Percentiles rank a stretch among this genome's conserved stretches.
Conservation (phyloP, 2,888 invertebrate species). For the Mimumesa dahlbomi region DNA sequence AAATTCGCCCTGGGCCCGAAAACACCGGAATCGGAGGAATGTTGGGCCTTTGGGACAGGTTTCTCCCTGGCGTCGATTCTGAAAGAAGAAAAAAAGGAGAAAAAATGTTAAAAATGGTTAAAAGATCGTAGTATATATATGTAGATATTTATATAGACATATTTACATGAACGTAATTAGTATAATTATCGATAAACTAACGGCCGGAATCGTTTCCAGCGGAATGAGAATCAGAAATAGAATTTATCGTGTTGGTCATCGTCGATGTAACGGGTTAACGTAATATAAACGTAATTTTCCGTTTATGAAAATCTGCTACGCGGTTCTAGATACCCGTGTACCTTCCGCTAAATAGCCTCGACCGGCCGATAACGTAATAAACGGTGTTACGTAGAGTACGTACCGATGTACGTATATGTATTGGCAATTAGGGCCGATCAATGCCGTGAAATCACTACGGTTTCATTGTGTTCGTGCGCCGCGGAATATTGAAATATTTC, state of each 20-base stretch:
- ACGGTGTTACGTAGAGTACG: constrained; percentile 8
- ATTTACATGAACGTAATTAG: not conserved
- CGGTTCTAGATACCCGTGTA: too few species aligned
- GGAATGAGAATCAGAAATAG: not conserved
- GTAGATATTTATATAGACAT: not conserved
- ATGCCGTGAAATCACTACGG: not conserved
- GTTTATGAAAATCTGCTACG: constrained; percentile 21
- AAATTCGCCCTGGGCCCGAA: constrained; percentile 94
- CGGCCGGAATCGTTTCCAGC: not conserved
- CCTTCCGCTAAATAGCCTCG: constrained; percentile 5
- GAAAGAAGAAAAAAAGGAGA: too few species aligned
- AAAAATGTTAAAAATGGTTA: too few species aligned
- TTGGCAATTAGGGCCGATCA: constrained; percentile 4
- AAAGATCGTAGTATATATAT: too few species aligned
- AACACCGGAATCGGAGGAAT: constrained; percentile 92
- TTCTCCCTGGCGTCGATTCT: constrained; percentile 94
- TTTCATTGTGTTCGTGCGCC: not conserved
- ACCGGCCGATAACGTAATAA: constrained; percentile 13
- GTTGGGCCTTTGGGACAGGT: constrained; percentile 88
- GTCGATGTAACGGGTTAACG: constrained; percentile 6
- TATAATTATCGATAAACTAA: too few species aligned
- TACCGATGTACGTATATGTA: not conserved
- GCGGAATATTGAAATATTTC: constrained; percentile 3
- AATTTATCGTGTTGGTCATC: not conserved
- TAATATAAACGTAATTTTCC: constrained; percentile 29